Base-by-base conservation (phyloP, 2,113 vertebrate species). In the Atlantisia rogersi region DNA sequence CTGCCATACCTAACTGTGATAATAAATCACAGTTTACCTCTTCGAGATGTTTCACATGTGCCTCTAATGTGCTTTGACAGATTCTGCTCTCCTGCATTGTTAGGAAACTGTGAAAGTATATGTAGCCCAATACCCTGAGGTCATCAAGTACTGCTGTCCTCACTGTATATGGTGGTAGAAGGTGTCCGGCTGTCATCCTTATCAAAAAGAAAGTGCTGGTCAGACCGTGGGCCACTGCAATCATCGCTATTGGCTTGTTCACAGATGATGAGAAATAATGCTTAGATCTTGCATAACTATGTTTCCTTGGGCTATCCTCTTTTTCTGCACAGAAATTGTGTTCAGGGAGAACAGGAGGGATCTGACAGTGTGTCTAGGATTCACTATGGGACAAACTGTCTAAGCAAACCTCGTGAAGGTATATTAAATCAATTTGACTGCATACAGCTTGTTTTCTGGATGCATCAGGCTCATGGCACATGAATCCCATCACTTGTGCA, bases 401-500 rank as follows among this genome's bases (percentile, higher is more conserved):
- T 11, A 32, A 64, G 48, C 15, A 83, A 73, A 37, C 3, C 4
- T 37, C 5, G 5, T 65, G 29, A 90, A 58, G 44, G 17, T 39
- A 42, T 17, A 29, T 3, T 1, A 85, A 82, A 52, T 35, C n/a
- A 31, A 2, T 17, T 40, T 71, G 19, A 13, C 29, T 0, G 0
- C 19, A 10, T 4, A 16, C 4, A 37, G 9, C 24, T 44, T 39
- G 7, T 75, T 82, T 76, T 31, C 55, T 31, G 42, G 21, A 6
- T 25, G 32, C 15, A 19, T 26, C 53, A 71, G 58, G 37, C 50
- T 69, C 10, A 5, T 4, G 11, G n/a, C 28, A 75, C 5, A 0
- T 35, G 32, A 65, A 73, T 29, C 44, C 26, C 55, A 74, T 18
- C 12, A 32, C 18, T 44, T 46, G 4, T 40, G 42, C n/a, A 53